Evolutionary conservation across 2,113 vertebrate species (phyloP), one percentile per base, ranked within the genome.

Genomic region (Aldabrachelys gigantea): DNA sequence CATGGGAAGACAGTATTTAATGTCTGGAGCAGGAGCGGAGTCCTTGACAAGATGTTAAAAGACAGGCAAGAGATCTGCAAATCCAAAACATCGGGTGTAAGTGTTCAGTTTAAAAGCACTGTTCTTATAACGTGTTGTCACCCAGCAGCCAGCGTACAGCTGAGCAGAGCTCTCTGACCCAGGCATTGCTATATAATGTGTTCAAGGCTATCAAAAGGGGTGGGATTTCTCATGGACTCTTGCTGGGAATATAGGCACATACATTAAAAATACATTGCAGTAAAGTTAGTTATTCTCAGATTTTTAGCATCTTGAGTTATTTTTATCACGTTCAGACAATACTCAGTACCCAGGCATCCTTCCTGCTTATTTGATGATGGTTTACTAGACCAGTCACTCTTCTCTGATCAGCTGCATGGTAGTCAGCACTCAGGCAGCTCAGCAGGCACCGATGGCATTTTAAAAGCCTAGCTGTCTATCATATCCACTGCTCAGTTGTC

Each of bases 1-100:
- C 99, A 99, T 0, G 99, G 99, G 8, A 99, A 98, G 95, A 99
- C 99, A 0, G 95, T 99, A 8, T 99, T 99, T 83, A 99, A 98
- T 11, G 98, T 99, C 94, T 99, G 99, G 99, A 95, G 97, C 82
- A 98, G 99, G 87, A 99, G 98, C 5, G 98, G 98, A 0, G 99
- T 99, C 90, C 98, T 99, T 82, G 99, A 99, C 89, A 99, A 98
- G 95, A 99, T 99, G 98, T 96, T 99, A 3, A 99, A 97, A 87
- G 99, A 99, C 98, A 96, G 98, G 10, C 98, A 99, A 84, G 99
- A 99, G 89, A 98, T 98, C 7, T 98, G 98, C 96, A 99, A 99
- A 91, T 98, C 98, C 93, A 99, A 98, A 92, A 97, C 98, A 3
- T 96, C 97, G 5, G 98, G 98, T 4, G 99, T 99, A 94, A 99